Conservation (phyloP, 1,140 invertebrate species). For the Drosophila sulfurigaster region DNA sequence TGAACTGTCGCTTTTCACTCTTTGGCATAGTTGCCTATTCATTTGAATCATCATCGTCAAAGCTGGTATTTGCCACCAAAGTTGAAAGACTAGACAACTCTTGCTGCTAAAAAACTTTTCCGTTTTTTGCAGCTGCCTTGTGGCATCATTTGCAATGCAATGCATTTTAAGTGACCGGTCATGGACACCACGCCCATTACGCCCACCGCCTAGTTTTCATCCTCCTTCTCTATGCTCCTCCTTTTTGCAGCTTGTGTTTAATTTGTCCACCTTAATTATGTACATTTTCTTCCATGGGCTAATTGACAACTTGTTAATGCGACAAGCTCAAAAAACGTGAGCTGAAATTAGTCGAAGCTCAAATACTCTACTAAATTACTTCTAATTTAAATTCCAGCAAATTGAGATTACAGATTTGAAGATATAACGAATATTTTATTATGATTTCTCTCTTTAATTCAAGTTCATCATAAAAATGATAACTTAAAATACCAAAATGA, state of each 20-base stretch:
- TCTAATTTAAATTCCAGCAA: too few relatives aligned
- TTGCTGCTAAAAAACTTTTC: conserved; percentile 6
- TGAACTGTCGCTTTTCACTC: conserved; percentile 36
- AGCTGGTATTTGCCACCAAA: conserved; percentile 32
- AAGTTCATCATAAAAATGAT: too few relatives aligned
- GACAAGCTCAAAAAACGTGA: neutral
- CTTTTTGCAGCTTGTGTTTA: neutral
- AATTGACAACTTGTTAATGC: conserved; percentile 45
- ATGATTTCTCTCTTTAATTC: too few relatives aligned
- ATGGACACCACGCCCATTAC: conserved; percentile 21
- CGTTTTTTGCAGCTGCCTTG: conserved; percentile 28
- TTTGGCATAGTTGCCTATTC: conserved; percentile 31
- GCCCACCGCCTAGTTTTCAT: neutral
- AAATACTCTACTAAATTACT: neutral
- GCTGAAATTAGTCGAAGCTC: neutral
- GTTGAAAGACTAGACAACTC: conserved; percentile 19
- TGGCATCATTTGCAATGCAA: conserved; percentile 50
- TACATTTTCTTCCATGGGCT: conserved; percentile 53
- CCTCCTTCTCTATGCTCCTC: neutral
- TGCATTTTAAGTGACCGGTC: conserved; percentile 59
- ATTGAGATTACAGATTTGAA: too few relatives aligned
- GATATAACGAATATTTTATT: too few relatives aligned
- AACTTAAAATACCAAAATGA: too few relatives aligned
- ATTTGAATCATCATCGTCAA: conserved; percentile 40
- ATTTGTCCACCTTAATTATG: conserved; percentile 47